Base-by-base conservation (phyloP, 2,797 vertebrate genomes). In the Rallus crepitans region DNA sequence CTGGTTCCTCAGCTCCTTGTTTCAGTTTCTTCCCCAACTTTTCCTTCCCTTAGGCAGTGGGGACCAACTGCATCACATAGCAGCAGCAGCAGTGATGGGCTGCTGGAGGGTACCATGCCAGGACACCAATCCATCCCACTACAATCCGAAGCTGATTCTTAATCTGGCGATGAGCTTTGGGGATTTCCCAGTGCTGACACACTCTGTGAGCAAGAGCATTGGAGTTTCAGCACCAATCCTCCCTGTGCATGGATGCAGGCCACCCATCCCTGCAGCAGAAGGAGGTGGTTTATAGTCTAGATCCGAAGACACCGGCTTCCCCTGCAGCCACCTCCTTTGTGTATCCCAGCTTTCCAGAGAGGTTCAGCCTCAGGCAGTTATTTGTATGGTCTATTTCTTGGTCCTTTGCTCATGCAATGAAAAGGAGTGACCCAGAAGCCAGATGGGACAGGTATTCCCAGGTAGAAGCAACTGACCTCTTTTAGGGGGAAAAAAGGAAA, bases 301-400 rank as follows among this genome's bases (percentile, higher is more conserved):
- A 78, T 88, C 84, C 72, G 59, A 14, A 59, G 76, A 79, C 82
- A 96, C 66, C 0, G 0, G 64, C 31, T 50, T 76, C 81, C 52
- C 78, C 64, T 90, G 93, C 87, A 92, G 65, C 71, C 75, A 92
- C 60, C 90, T 94, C 63, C 81, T 89, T 83, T 82, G 79, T 86
- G 77, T 66, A 89, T 95, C 86, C 53, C 3, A 2, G 84, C 82
- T 94, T 94, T 76, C 76, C 80, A 66, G 70, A 90, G 72, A 81
- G 27, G 42, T 87, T 96, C 72, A 94, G 72, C 85, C 78, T 79
- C 37, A 92, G 78, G 83, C 84, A 86, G 65, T 87, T 87, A 82
- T 89, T 92, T 93, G 91, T 93, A 90, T 60, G 68, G 89, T 78
- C 70, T 87, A 55, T 92, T 95, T 92, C 79, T 95, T 84, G 89